phyloP scores from a whole-genome alignment of 2,888 invertebrate species.

The Gastrophysa polygoni region DNA sequence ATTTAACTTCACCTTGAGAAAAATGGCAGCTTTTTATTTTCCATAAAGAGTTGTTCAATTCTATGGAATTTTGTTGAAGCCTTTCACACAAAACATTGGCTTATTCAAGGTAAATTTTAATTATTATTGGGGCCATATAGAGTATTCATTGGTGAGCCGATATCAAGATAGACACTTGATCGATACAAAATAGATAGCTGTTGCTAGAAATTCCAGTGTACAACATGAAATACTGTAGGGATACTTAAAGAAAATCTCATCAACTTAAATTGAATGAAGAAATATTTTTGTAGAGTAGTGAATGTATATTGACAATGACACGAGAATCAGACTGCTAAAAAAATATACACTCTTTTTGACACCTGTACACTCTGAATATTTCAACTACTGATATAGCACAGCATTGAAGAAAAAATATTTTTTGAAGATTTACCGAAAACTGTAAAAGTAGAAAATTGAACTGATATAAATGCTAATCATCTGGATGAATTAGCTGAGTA shows the following conservation, averaged over 20 bases:
- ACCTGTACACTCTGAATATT: neutral
- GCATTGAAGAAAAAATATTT: neutral
- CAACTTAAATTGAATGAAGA: too few relatives aligned
- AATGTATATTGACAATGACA: neutral
- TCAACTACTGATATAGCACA: neutral
- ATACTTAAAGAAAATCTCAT: too few relatives aligned
- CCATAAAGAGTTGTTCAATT: neutral
- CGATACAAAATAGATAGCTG: too few relatives aligned
- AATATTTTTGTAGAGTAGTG: neutral
- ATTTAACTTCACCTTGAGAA: neutral
- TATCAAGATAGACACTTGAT: too few relatives aligned
- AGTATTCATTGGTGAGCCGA: neutral
- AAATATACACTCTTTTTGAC: neutral
- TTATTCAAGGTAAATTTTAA: neutral
- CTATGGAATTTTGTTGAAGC: neutral
- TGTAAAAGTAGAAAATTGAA: neutral
- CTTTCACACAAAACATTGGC: neutral
- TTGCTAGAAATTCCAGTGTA: too few relatives aligned
- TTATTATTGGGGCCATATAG: neutral
- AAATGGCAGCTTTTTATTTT: constrained; percentile 1
- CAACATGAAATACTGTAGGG: too few relatives aligned
- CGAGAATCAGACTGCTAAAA: neutral
- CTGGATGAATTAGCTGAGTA: neutral
- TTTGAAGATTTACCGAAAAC: neutral
- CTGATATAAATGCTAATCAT: neutral